phyloP scores from a whole-genome alignment of 2,797 vertebrate genomes.

The Serranus cabrilla region DNA sequence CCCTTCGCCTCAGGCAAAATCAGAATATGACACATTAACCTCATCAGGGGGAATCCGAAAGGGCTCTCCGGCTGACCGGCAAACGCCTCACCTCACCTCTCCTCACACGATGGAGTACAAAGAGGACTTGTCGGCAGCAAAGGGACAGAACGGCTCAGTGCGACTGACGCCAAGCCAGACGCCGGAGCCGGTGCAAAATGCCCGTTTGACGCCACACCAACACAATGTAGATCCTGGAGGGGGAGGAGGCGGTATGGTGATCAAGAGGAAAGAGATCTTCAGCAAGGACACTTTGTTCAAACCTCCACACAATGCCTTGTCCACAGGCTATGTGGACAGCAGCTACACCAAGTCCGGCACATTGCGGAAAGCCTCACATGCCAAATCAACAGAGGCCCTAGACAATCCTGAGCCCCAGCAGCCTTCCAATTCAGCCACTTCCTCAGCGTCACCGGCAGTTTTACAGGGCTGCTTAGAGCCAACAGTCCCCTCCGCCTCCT shows the following conservation, averaged over 20 bases:
- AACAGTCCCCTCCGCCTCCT: slow-evolving; percentile 89
- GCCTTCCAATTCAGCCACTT: slow-evolving; percentile 89
- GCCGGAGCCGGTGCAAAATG: slow-evolving; percentile 91
- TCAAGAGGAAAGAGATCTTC: slow-evolving; percentile 99
- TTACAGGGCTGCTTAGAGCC: slow-evolving; percentile 94
- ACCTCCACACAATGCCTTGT: slow-evolving; percentile 96
- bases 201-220: slow-evolving; percentile 93
- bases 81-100: slow-evolving; percentile 92
- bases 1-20: slow-evolving; percentile 95
- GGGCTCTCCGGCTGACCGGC: slow-evolving; percentile 92
- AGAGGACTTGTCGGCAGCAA: slow-evolving; percentile 91
- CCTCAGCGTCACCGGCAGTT: slow-evolving; percentile 88
- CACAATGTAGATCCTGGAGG: slow-evolving; percentile 92
- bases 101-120: slow-evolving; percentile 91
- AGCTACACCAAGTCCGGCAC: slow-evolving; percentile 96
- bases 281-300: slow-evolving; percentile 99
- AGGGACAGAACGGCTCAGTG: slow-evolving; percentile 88
- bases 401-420: slow-evolving; percentile 95
- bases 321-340: slow-evolving; percentile 91
- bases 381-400: slow-evolving; percentile 92
- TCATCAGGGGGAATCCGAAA: slow-evolving; percentile 95
- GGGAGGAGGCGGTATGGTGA: slow-evolving; percentile 84
- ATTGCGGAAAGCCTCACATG: slow-evolving; percentile 96
- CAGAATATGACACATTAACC: slow-evolving; percentile 94
- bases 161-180: slow-evolving; percentile 88